Evolutionary conservation across 2,888 invertebrate genomes (phyloP).

Genomic region (Frankliniella fusca): DNA sequence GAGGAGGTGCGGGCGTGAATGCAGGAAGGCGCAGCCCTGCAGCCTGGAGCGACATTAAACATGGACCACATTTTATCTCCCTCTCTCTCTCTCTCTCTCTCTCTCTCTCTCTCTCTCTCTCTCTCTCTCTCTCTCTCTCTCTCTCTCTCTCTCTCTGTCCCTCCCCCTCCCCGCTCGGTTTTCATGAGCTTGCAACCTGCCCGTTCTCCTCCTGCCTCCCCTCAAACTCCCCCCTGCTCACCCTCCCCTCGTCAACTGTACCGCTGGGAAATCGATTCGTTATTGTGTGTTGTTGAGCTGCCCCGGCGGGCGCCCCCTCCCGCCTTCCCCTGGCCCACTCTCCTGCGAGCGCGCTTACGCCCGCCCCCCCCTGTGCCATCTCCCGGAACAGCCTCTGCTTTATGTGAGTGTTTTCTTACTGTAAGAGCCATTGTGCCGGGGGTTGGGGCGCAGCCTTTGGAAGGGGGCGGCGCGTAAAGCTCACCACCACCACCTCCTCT

Average conservation of each 20-base stretch:
- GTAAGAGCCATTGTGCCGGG: slow-evolving; percentile 11
- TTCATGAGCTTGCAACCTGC: slow-evolving; percentile 11
- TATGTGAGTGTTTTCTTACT: slow-evolving; percentile 26
- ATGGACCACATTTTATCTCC: slow-evolving; percentile 7
- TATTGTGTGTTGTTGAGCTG: slow-evolving; percentile 7
- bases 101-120: background rate
- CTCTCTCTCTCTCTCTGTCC: background rate
- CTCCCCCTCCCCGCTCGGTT: background rate
- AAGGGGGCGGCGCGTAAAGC: background rate
- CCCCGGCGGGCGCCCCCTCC: background rate
- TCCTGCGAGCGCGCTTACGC: background rate
- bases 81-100: no score
- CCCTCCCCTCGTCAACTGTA: background rate
- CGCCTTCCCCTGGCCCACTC: background rate
- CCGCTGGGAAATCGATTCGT: slow-evolving; percentile 25
- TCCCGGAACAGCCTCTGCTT: slow-evolving; percentile 14
- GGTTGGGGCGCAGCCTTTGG: background rate
- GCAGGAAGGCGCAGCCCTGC: no score
- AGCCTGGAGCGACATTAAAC: background rate
- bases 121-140: background rate
- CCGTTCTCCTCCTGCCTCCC: background rate
- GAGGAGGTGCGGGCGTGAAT: no score
- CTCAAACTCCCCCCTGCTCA: background rate
- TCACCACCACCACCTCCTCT: background rate
- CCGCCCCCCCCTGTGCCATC: slow-evolving; percentile 9